Percentiles rank a stretch among this genome's conserved stretches.
Evolutionary conservation across 2,888 invertebrate genomes (phyloP).

Genomic region (Drosophila koepferae): DNA sequence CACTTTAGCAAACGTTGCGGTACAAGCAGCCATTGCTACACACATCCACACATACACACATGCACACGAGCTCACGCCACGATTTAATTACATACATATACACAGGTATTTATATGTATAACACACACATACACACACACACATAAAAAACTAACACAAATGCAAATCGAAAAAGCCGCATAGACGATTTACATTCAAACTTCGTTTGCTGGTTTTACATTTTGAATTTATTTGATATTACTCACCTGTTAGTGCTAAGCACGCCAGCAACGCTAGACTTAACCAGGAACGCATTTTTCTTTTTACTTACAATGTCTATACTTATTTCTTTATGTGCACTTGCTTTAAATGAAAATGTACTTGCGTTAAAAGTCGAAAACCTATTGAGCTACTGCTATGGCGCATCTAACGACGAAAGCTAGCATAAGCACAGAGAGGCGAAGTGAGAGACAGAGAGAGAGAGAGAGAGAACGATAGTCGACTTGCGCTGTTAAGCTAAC

Average conservation of each 20-base stretch:
- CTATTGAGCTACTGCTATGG: slow-evolving; percentile 26
- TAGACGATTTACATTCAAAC: slow-evolving; percentile 8
- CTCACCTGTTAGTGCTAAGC: slow-evolving; percentile 61
- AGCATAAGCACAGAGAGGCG: slow-evolving; percentile 14
- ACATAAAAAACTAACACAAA: background rate
- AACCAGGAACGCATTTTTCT: slow-evolving; percentile 58
- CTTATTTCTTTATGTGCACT: slow-evolving; percentile 11
- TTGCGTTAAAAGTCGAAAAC: slow-evolving; percentile 15
- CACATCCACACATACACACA: slow-evolving; percentile 1
- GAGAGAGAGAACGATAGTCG: slow-evolving; percentile 19
- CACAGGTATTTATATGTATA: background rate
- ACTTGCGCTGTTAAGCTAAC: slow-evolving; percentile 24
- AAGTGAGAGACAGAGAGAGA: slow-evolving; percentile 13
- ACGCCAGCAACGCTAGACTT: slow-evolving; percentile 48
- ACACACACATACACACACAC: background rate
- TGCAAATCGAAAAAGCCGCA: slow-evolving; percentile 27
- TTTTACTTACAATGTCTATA: background rate
- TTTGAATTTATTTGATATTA: slow-evolving; percentile 9
- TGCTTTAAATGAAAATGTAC: slow-evolving; percentile 10
- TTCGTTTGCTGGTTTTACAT: slow-evolving; percentile 19
- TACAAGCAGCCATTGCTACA: slow-evolving; percentile 42
- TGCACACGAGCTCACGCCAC: slow-evolving; percentile 40
- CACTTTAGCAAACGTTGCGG: slow-evolving; percentile 21
- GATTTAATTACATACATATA: slow-evolving; percentile 16
- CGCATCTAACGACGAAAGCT: slow-evolving; percentile 46